A percentile compares a stretch with the other conserved stretches of the same genome.
Conservation (phyloP, 1,140 invertebrate species). For the Cyclina sinensis region DNA sequence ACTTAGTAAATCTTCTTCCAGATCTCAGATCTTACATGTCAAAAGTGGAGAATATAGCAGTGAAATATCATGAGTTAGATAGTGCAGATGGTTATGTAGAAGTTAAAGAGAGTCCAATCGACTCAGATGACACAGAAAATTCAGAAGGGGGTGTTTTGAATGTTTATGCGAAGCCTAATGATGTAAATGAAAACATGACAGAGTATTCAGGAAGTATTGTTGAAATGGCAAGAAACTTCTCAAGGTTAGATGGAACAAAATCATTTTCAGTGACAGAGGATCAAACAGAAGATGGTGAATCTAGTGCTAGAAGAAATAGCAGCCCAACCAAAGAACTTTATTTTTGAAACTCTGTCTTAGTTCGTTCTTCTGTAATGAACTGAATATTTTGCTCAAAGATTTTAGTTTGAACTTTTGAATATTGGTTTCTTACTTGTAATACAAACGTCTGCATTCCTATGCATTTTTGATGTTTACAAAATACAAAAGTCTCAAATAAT, state of each 20-base stretch:
- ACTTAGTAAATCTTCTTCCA: background rate
- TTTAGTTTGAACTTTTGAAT: too few relatives aligned
- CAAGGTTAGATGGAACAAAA: background rate
- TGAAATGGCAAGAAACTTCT: slow-evolving; percentile 20
- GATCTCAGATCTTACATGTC: slow-evolving; percentile 24
- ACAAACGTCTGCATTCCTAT: too few relatives aligned
- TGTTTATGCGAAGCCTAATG: background rate
- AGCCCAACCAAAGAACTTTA: slow-evolving; percentile 1
- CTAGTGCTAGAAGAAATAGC: background rate
- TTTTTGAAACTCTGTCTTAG: slow-evolving; percentile 11
- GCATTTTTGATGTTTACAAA: too few relatives aligned
- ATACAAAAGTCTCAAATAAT: too few relatives aligned
- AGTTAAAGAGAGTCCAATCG: background rate
- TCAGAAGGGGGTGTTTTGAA: background rate
- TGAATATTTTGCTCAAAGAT: too few relatives aligned
- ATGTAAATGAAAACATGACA: background rate
- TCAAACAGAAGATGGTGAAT: background rate
- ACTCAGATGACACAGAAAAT: background rate
- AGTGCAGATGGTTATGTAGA: background rate
- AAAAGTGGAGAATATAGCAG: slow-evolving; percentile 12
- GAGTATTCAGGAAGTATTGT: background rate
- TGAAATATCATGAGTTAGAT: background rate
- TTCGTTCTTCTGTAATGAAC: too few relatives aligned
- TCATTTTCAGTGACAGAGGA: slow-evolving; percentile 57
- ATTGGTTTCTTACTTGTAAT: too few relatives aligned